phyloP scores from a whole-genome alignment of 1,140 invertebrate species.

The Hypsibius dujardini region DNA sequence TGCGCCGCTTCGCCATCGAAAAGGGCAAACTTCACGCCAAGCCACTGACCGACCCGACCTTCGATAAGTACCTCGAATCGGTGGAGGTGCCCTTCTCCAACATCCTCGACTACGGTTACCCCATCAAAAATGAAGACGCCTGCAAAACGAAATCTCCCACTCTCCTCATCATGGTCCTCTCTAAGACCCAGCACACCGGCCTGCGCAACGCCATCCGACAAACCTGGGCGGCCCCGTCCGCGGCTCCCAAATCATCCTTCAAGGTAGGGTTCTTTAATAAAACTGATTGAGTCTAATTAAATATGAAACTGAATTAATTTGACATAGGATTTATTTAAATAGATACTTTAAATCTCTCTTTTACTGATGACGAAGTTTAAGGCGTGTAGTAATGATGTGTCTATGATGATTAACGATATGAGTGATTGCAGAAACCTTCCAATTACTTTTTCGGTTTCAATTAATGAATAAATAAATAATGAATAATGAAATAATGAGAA shows the following conservation, averaged over 20 bases:
- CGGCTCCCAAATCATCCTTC: not conserved
- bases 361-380: too few species aligned
- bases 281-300: too few species aligned
- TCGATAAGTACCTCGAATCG: not conserved
- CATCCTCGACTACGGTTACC: conserved; percentile 1
- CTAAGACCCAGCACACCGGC: not conserved
- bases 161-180: not conserved
- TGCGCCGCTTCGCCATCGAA: not conserved
- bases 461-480: too few species aligned
- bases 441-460: too few species aligned
- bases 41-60: not conserved
- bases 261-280: too few species aligned
- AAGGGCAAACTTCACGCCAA: not conserved
- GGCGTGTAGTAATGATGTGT: too few species aligned
- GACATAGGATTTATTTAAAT: too few species aligned
- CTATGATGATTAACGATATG: too few species aligned
- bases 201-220: conserved; percentile 9
- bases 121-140: not conserved
- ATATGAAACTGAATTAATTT: too few species aligned
- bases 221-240: conserved; percentile 6
- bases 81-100: conserved; percentile 15
- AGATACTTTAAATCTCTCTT: too few species aligned
- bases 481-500: not conserved
- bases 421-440: too few species aligned
- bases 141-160: not conserved